A percentile compares a stretch with the other conserved stretches of the same genome.
phyloP scores from a whole-genome alignment of 2,888 invertebrate genomes.

The Lasioglossum leucozonium region DNA sequence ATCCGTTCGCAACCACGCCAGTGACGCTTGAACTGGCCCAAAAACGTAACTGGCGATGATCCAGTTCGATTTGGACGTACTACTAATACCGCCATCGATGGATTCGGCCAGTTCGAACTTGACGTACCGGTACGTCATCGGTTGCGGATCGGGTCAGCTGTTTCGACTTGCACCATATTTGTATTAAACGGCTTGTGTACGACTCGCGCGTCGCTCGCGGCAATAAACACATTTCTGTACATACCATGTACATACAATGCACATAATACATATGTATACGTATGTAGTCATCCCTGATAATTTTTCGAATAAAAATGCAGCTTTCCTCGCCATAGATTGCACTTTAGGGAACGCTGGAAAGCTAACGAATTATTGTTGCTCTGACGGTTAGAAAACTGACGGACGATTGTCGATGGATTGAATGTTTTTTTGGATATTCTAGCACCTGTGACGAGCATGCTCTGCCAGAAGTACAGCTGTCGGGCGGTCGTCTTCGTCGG shows the following conservation, averaged over 20 bases:
- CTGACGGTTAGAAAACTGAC: not conserved
- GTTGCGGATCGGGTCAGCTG: not conserved
- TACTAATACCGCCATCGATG: no score
- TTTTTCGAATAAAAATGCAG: not conserved
- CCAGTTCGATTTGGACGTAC: not conserved
- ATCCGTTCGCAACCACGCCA: not conserved
- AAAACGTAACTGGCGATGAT: not conserved
- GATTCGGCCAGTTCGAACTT: no score
- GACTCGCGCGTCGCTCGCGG: not conserved
- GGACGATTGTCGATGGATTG: not conserved
- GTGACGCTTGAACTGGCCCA: not conserved
- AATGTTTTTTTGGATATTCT: conserved; percentile 55
- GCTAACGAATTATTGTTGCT: not conserved
- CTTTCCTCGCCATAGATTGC: not conserved
- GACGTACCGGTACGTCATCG: not conserved
- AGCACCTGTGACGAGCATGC: conserved; percentile 90
- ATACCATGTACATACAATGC: no score
- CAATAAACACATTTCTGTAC: not conserved
- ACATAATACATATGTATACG: no score
- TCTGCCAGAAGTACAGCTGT: conserved; percentile 88
- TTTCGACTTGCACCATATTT: not conserved
- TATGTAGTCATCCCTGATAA: not conserved
- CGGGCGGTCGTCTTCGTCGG: conserved; percentile 90
- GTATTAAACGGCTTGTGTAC: not conserved
- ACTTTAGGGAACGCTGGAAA: not conserved